Base-by-base conservation (phyloP, 2,797 vertebrate species). In the Percopsis omiscomaycus region DNA sequence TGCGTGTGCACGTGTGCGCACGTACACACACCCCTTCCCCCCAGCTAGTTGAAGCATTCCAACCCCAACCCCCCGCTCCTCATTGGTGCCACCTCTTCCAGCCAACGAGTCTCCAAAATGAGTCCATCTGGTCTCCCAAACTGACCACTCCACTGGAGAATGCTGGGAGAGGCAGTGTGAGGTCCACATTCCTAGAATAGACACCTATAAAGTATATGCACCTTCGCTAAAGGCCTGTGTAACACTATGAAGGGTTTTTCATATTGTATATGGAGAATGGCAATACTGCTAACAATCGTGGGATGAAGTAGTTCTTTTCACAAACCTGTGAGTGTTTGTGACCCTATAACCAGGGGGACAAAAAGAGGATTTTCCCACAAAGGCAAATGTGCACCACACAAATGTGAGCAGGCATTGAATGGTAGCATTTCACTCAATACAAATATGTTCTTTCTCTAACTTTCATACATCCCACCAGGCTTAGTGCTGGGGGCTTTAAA, bases 101-200 rank as follows among this genome's bases (percentile, higher is more conserved):
- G 58, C 65, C 52, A 49, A 72, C n/a, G 60, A 45, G 45, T 61
- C 64, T 56, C 52, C 47, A 64, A 72, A 84, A 83, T 32, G 52
- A 78, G 50, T 69, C 64, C 68, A 83, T 84, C 74, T 84, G 83
- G 66, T 77, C 71, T 62, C 75, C 69, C 74, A 55, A 60, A 61
- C 80, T 75, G 77, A 78, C 68, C 78, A 72, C 46, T 57, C 55
- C 68, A 50, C 53, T 30, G 68, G 50, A 78, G 77, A 59, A 80
- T 77, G 62, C 54, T 73, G 71, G 66, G 69, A 37, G 59, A 32
- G 47, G 32, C 46, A 55, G 42, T 52, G 59, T 67, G 71, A 59
- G 64, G 74, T 66, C 68, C 55, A 58, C 80, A 87, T 84, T 86
- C 82, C 74, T 79, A 55, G 57, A 74, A 86, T 83, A 69, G 71